Evolutionary conservation across 2,113 vertebrate species (phyloP), one percentile per base, ranked within the genome.

Genomic region (Tyto alba): DNA sequence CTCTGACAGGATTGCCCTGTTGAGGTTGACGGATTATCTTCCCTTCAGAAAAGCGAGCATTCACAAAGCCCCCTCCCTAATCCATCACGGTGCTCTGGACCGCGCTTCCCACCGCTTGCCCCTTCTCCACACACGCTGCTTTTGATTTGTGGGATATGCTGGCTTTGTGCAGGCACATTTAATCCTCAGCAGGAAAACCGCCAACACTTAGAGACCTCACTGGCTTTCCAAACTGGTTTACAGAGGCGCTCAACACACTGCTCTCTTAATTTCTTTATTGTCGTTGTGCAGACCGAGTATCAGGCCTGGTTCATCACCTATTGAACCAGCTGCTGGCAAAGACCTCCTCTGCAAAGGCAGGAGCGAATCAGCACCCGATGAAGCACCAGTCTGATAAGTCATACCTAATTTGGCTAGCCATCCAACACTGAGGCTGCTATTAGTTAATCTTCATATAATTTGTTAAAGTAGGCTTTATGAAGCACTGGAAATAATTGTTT

Each of bases 361-460:
- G 56, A 83, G 71, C 56, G 13, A 10, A 89, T 40, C 66, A 78
- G 48, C 60, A 48, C 69, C 47, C 18, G 9, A 64, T 2, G 23
- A 92, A 91, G 89, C 64, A 29, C 52, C 7, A 5, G 3, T 40
- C 34, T 73, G 87, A 88, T 60, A 86, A 77, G 85, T 92, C 88
- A 93, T 79, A 85, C 72, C 21, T 66, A 96, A 97, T 97, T 95
- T 96, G 75, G 59, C 71, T 59, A 62, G 81, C 66, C 89, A 89
- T 27, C 60, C 77, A 83, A 45, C 0, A 40, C 84, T 55, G 56
- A 83, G 90, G 82, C 85, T 92, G 93, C 78, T 91, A 85, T 94
- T 93, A 93, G 84, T 96, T 93, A 95, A 96, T 96, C 88, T 85
- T 80, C 76, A 82, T 62, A 36, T 88, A 93, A 97, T 97, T 96